These are phyloP conservation scores for Eutolmus rufibarbis DNA, from an alignment of 2,888 invertebrate species.

Conservation along the genomic window DNA sequence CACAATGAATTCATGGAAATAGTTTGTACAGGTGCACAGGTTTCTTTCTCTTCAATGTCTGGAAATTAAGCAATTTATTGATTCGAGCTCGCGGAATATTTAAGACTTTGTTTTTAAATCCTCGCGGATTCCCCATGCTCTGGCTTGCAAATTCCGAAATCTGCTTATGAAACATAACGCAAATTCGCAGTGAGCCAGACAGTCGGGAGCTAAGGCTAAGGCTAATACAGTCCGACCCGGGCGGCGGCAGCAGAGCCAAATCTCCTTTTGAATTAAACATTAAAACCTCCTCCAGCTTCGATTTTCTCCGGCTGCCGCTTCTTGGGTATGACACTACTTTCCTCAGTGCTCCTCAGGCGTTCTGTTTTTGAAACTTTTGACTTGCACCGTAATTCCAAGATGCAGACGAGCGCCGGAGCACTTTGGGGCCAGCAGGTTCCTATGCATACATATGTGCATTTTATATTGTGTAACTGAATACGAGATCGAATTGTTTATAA, in stretches of 20 bases:
- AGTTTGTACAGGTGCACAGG: not conserved
- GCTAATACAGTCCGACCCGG: not conserved
- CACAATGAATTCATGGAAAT: not conserved
- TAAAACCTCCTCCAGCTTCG: conserved; percentile 25
- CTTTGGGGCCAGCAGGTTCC: not conserved
- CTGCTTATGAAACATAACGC: not conserved
- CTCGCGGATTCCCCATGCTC: not conserved
- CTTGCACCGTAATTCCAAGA: conserved; percentile 19
- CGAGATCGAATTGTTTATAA: conserved; percentile 39
- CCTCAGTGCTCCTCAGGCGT: not conserved
- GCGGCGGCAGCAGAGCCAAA: conserved; percentile 16
- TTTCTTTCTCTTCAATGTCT: not conserved
- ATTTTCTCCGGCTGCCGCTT: not conserved
- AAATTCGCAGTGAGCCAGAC: not conserved
- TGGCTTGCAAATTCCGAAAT: not conserved
- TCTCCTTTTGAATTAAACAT: conserved; percentile 35
- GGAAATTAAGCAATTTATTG: not conserved
- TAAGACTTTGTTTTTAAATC: not conserved
- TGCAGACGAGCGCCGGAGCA: not conserved
- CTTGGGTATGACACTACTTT: conserved; percentile 9
- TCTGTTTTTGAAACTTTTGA: conserved; percentile 23
- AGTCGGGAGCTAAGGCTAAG: not conserved
- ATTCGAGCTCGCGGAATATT: not conserved
- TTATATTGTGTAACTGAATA: conserved; percentile 36
- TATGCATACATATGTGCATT: conserved; percentile 39